Percentiles rank a stretch among this genome's conserved stretches.
Conservation (phyloP, 2,797 vertebrate genomes). For the Macropus fuliginosus region DNA sequence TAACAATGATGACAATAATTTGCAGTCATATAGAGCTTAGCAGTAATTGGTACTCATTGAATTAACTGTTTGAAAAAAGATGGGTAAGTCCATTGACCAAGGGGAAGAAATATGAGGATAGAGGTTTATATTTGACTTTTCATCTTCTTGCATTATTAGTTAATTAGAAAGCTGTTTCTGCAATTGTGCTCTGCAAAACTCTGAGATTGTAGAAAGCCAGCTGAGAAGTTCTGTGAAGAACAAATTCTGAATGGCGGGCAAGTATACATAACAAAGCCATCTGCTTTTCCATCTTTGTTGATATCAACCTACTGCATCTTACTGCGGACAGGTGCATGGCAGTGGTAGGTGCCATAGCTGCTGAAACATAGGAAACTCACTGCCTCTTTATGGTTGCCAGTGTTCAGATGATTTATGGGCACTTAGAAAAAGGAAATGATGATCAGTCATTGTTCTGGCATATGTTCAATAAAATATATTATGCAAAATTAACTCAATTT, state of each 20-base stretch:
- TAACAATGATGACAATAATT: not conserved
- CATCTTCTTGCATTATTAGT: not conserved
- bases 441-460: not conserved
- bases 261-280: not conserved
- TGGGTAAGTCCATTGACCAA: not conserved
- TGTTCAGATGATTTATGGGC: not conserved
- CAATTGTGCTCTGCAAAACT: not conserved
- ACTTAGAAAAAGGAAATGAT: not conserved
- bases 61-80: not conserved
- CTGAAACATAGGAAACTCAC: not conserved
- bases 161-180: not conserved
- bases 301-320: not conserved
- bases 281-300: not conserved
- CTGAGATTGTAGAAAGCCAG: not conserved
- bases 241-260: not conserved
- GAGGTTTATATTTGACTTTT: conserved; percentile 20
- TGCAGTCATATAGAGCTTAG: not conserved
- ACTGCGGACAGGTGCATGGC: not conserved
- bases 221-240: not conserved
- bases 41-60: not conserved
- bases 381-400: not conserved
- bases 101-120: not conserved
- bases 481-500: not conserved
- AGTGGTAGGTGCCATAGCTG: not conserved
- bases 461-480: not conserved